These are phyloP conservation scores for Montipora foliosa DNA, from an alignment of 64 coral and sea anemone species.

Conservation along the genomic window DNA sequence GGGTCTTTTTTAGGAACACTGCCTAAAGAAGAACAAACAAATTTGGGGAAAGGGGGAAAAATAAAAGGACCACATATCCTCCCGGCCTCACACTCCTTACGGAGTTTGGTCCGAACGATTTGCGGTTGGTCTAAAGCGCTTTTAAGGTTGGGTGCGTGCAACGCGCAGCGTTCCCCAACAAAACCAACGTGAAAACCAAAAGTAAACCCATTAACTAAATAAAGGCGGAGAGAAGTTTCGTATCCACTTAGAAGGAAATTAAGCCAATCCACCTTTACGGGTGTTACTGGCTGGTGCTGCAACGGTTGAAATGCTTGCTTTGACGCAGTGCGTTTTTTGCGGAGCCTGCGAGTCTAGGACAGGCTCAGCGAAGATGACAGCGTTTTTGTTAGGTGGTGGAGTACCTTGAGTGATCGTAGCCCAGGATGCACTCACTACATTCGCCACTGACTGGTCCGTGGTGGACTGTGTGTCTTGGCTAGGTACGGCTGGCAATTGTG, in stretches of 20 bases:
- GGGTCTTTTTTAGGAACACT: background rate
- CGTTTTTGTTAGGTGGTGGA: too few species aligned
- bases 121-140: background rate
- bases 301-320: too few species aligned
- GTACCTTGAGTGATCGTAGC: too few species aligned
- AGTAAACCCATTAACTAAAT: background rate
- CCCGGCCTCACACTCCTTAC: background rate
- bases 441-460: too few species aligned
- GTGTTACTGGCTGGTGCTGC: too few species aligned
- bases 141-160: background rate
- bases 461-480: too few species aligned
- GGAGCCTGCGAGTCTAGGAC: too few species aligned
- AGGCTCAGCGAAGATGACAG: too few species aligned
- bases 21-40: background rate
- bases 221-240: background rate
- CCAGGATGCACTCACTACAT: too few species aligned
- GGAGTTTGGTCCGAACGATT: background rate
- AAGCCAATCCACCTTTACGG: background rate
- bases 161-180: background rate
- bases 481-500: too few species aligned
- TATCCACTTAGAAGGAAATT: background rate
- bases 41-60: background rate
- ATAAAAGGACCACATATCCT: background rate
- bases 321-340: too few species aligned
- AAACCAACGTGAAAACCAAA: background rate